Evolutionary conservation across 2,888 invertebrate genomes (phyloP).

Genomic region (Hirtodrosophila cameraria): DNA sequence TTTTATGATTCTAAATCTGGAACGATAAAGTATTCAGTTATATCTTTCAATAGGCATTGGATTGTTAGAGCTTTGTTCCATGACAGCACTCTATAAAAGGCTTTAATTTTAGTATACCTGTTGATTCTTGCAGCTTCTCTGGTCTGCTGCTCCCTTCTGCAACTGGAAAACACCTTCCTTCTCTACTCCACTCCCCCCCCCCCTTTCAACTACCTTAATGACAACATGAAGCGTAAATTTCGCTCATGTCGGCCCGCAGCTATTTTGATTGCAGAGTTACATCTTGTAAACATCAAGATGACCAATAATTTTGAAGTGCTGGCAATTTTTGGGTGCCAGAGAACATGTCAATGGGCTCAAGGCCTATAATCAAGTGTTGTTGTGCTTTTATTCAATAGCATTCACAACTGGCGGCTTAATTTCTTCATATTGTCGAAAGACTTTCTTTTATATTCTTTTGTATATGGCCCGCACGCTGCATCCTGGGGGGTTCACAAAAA

Average conservation of each 20-base stretch:
- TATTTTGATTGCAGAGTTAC: conserved; percentile 67
- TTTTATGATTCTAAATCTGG: no score
- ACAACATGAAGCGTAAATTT: conserved; percentile 20
- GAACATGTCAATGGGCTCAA: conserved; percentile 69
- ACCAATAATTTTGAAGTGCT: conserved; percentile 57
- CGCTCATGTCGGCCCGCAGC: conserved; percentile 61
- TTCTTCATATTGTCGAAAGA: conserved; percentile 67
- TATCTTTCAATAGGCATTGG: no score
- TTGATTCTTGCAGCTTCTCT: no score
- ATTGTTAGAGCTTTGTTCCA: no score
- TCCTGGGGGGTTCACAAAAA: conserved; percentile 13
- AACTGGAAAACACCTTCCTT: not conserved
- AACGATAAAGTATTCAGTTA: no score
- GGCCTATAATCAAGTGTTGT: conserved; percentile 62
- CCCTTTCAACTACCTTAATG: no score
- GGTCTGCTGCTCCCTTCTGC: not conserved
- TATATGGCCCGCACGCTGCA: not conserved
- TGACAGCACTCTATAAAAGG: no score
- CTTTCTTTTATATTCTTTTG: conserved; percentile 66
- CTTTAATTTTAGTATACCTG: no score
- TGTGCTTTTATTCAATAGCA: conserved; percentile 26
- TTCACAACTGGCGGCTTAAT: conserved; percentile 48
- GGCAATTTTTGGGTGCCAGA: conserved; percentile 56
- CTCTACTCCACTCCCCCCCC: not conserved
- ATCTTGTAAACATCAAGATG: conserved; percentile 75